Conservation (phyloP, 2,888 invertebrate genomes). For the Metallyticus violacea region DNA sequence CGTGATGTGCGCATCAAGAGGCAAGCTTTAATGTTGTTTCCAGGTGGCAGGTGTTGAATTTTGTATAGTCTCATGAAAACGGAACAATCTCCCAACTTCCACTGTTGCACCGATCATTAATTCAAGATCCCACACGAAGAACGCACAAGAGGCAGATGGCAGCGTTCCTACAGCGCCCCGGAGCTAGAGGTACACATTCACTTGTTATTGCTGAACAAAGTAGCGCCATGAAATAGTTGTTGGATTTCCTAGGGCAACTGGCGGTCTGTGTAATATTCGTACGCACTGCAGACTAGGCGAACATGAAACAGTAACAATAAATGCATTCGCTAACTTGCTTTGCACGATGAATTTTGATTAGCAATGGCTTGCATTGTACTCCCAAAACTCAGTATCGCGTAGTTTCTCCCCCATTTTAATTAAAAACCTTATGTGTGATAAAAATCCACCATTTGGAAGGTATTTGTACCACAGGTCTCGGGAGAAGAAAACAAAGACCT, state of each 20-base stretch:
- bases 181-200: no score
- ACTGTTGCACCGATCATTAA: neutral
- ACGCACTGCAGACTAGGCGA: neutral
- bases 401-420: no score
- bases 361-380: no score
- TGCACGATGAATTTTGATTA: no score
- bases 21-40: neutral
- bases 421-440: no score
- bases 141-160: neutral
- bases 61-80: neutral
- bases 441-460: no score
- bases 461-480: no score
- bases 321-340: no score
- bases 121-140: neutral
- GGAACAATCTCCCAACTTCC: neutral
- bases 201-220: neutral
- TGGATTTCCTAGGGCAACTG: neutral
- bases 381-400: no score
- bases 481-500: no score
- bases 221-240: neutral
- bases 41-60: neutral
- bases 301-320: neutral
- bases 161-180: neutral
- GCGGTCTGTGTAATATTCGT: neutral
- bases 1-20: no score